These are phyloP conservation scores for Setipinna tenuifilis DNA, from an alignment of 2,797 vertebrate genomes.

Conservation along the genomic window DNA sequence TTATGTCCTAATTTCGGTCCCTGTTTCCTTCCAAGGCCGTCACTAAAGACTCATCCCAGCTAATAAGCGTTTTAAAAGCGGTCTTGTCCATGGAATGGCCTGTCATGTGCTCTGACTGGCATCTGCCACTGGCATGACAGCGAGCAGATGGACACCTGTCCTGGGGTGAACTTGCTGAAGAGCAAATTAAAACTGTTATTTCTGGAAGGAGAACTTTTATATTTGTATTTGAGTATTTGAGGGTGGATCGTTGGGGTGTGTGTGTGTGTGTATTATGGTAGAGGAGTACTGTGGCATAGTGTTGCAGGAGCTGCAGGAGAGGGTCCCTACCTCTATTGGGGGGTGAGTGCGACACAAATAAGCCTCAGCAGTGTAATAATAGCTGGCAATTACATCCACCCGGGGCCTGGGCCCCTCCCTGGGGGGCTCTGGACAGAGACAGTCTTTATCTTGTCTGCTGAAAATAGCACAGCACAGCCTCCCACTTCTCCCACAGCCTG, in stretches of 20 bases:
- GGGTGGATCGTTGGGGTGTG: too few relatives aligned
- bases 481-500: not conserved
- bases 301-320: not conserved
- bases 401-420: conserved; percentile 17
- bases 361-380: conserved; percentile 52
- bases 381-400: conserved; percentile 45
- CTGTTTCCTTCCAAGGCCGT: not conserved
- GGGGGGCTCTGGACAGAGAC: conserved; percentile 25
- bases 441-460: conserved; percentile 44
- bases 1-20: not conserved
- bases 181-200: conserved; percentile 5
- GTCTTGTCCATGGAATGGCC: not conserved
- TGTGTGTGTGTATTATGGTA: not conserved
- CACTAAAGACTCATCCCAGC: not conserved
- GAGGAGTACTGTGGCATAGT: conserved; percentile 14
- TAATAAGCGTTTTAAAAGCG: not conserved
- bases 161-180: conserved; percentile 35
- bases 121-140: not conserved
- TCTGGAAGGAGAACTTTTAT: not conserved
- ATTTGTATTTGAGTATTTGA: not conserved
- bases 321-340: conserved; percentile 38
- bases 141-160: conserved; percentile 32
- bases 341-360: conserved; percentile 45
- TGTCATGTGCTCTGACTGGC: not conserved
- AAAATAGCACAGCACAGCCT: conserved; percentile 38